Base-by-base conservation (phyloP, 1,140 invertebrate species). In the Bathynomus jamesi region DNA sequence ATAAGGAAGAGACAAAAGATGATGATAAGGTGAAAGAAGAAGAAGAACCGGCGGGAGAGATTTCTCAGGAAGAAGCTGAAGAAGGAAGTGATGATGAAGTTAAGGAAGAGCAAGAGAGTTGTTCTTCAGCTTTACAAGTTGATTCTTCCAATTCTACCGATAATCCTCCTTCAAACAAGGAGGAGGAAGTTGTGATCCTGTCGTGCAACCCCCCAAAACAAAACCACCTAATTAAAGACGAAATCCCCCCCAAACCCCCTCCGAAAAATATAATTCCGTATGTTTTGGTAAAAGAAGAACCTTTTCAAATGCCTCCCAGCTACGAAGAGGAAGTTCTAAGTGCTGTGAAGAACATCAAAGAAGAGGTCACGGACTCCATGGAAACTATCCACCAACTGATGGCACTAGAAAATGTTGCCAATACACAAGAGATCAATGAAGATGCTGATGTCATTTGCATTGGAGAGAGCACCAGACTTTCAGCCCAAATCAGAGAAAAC, bases 391-490 rank as follows among this genome's bases (percentile, higher is more conserved):
- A 53, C 40, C 40, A 53, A 5, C 21, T 53, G 5, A 53, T 53
- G 40, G 40, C 40, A 17, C 5, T 53, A 53, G 40, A 53, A 53
- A 53, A 53, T 53, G 40, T 53, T 53, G 40, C 40, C 21, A 53
- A 21, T 53, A 17, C 40, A 17, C 40, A 53, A 53, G 21, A 53
- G 11, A 53, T 53, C 21, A 21, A 53, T 17, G 40, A 53, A 53
- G 40, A 53, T 53, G 40, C 40, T 53, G 40, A 53, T 53, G 40
- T 53, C 40, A 53, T 53, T 53, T 53, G 40, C 40, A 53, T 53
- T 5, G 40, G 40, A 21, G 40, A 53, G 40, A 53, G 40, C 13
- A 53, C 40, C 21, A 53, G 40, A 5, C 40, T 53, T 5, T 53
- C 40, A 17, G 40, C 40, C 5, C 40, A 53, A 1, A 53, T 53